Percentiles rank a stretch among this genome's conserved stretches.
phyloP scores from a whole-genome alignment of 2,888 invertebrate species.

The Agrotis puta region DNA sequence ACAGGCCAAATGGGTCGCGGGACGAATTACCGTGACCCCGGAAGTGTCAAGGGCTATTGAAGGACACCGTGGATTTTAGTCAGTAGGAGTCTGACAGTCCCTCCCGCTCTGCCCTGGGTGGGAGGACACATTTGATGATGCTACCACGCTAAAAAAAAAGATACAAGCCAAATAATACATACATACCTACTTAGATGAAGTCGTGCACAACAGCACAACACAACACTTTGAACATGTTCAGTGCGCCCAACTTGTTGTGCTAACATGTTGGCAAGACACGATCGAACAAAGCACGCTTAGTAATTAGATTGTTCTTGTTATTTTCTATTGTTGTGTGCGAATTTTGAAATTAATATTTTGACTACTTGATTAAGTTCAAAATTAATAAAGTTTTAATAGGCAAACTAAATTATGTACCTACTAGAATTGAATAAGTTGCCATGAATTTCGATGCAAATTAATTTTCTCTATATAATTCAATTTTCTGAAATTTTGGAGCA shows the following conservation, averaged over 20 bases:
- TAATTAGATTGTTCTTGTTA: slow-evolving; percentile 47
- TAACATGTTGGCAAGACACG: slow-evolving; percentile 44
- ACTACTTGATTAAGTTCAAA: slow-evolving; percentile 35
- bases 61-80: too few species aligned
- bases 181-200: not conserved
- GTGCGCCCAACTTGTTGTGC: slow-evolving; percentile 39
- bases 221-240: slow-evolving; percentile 19
- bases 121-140: too few species aligned
- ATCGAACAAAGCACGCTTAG: slow-evolving; percentile 37
- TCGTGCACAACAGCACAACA: slow-evolving; percentile 11
- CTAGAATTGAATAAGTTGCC: slow-evolving; percentile 5
- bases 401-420: slow-evolving; percentile 13
- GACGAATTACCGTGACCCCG: too few species aligned
- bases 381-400: slow-evolving; percentile 47
- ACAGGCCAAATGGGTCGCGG: too few species aligned
- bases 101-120: too few species aligned
- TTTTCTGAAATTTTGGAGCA: not conserved
- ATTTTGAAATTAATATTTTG: slow-evolving; percentile 45
- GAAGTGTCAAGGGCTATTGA: too few species aligned
- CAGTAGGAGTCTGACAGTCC: too few species aligned
- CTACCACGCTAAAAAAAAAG: too few species aligned
- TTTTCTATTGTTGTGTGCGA: slow-evolving; percentile 19
- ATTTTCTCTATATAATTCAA: not conserved
- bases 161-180: too few species aligned
- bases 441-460: slow-evolving; percentile 6